Base-by-base conservation (phyloP, 1,140 invertebrate genomes). In the Hyposmocoma kahamanoa region DNA sequence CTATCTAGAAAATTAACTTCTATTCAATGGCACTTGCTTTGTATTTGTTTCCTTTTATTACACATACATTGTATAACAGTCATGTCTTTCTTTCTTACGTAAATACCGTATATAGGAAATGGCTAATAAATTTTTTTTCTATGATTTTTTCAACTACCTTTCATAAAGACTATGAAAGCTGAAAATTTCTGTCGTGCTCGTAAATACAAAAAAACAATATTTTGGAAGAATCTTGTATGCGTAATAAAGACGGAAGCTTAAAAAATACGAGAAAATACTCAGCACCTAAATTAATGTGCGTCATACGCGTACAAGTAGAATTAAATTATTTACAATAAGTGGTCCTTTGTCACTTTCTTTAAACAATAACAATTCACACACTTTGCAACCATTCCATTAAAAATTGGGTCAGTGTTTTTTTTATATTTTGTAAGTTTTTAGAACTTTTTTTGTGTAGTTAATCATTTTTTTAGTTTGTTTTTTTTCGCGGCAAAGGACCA, bases 11-110 rank as follows among this genome's bases (percentile, higher is more conserved):
- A 71, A 74, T 71, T 57, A 62, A 58, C 70, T 75, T 68, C 68
- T 64, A 53, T 55, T 46, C 26, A 52, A 71, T 76, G 69, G 69
- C 67, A 74, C 58, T 70, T 74, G 71, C 71, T 62, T 60, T 50
- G 19, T 11, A 9, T 15, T 8, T 21, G 28, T 6, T 36, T 22
- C 20, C 21, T 42, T 42, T 9, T 21, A 42, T 17, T 15, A 17
- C 24, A 26, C 24, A 26, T 26, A 11, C 24, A 26, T 6, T 6
- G 11, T 26, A 26, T 26, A 26, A 26, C 11, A 26, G 5, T 26
- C 5, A 26, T 6, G 11, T 26, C 24, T 6, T 26, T 26, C 11
- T 6, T 26, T 6, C 5, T 26, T 5, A 6, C 24, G 11, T 6
- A 26, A 6, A 26, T 26, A 6, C 11, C 11, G 11, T 6, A 26